A percentile compares a stretch with the other conserved stretches of the same genome.
Evolutionary conservation across 2,888 invertebrate species (phyloP).

Genomic region (Hydropsyche betteni): DNA sequence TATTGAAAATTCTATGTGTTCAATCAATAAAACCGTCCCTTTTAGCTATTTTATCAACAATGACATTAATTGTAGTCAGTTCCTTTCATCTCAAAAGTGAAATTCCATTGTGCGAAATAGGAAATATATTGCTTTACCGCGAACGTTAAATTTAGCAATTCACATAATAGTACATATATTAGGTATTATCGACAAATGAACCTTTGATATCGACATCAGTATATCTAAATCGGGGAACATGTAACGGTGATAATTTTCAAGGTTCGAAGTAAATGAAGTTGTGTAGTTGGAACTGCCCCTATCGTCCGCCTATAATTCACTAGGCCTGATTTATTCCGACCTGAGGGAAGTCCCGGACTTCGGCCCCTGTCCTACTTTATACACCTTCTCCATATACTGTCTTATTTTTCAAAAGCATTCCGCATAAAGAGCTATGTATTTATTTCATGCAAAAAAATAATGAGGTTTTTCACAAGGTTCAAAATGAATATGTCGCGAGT

Average conservation of each 20-base stretch:
- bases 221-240: background rate
- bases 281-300: conserved; percentile 24
- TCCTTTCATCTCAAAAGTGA: background rate
- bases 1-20: too few species aligned
- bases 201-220: background rate
- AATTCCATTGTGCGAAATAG: too few species aligned
- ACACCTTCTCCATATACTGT: conserved; percentile 6
- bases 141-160: background rate
- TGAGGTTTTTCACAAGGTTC: too few species aligned
- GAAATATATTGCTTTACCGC: too few species aligned
- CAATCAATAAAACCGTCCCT: too few species aligned
- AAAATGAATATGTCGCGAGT: too few species aligned
- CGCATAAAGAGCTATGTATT: too few species aligned
- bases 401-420: background rate
- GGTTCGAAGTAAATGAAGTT: conserved; percentile 37
- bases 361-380: background rate
- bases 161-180: background rate
- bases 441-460: too few species aligned
- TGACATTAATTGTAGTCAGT: background rate
- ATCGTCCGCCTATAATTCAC: conserved; percentile 33
- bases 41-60: background rate
- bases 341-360: background rate
- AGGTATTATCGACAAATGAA: background rate
- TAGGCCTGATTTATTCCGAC: conserved; percentile 36
- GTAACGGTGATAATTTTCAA: conserved; percentile 21